These are phyloP conservation scores for Synergus gifuensis DNA, from an alignment of 2,888 invertebrate species.

Conservation along the genomic window DNA sequence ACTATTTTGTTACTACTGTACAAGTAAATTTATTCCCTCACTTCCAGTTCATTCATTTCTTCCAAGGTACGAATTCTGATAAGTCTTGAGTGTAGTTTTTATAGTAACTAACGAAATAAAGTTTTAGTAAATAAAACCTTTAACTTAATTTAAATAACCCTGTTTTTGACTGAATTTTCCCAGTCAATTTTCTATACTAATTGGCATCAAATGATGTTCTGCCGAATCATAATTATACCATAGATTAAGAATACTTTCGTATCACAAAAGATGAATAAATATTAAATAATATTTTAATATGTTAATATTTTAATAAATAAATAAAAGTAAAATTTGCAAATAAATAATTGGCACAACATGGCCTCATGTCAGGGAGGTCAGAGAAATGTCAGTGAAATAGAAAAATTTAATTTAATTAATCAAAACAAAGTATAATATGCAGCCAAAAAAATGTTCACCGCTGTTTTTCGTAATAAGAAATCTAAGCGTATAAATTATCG, in stretches of 20 bases:
- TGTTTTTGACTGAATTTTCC: slow-evolving; percentile 14
- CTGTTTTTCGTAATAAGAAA: neutral
- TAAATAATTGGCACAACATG: neutral
- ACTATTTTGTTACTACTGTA: slow-evolving; percentile 24
- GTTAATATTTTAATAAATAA: neutral
- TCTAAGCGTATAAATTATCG: slow-evolving; percentile 19
- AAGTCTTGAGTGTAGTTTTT: slow-evolving; percentile 5
- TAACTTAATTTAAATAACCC: slow-evolving; percentile 13
- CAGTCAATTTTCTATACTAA: slow-evolving; percentile 18
- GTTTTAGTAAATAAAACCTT: slow-evolving; percentile 2
- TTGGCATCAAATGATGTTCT: neutral
- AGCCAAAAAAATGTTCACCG: neutral
- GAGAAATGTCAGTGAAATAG: no score
- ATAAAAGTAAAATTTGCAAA: neutral
- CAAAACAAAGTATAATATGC: neutral
- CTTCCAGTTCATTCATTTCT: slow-evolving; percentile 6
- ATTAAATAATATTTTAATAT: neutral
- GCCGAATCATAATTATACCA: neutral
- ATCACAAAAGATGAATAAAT: slow-evolving; percentile 28
- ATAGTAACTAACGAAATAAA: slow-evolving; percentile 26
- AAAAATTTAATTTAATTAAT: no score
- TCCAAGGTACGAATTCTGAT: slow-evolving; percentile 17
- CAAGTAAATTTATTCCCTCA: slow-evolving; percentile 16
- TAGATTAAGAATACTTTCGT: slow-evolving; percentile 36
- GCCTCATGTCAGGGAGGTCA: no score